phyloP scores from a whole-genome alignment of 2,113 vertebrate species.

The Chaetops frenatus region DNA sequence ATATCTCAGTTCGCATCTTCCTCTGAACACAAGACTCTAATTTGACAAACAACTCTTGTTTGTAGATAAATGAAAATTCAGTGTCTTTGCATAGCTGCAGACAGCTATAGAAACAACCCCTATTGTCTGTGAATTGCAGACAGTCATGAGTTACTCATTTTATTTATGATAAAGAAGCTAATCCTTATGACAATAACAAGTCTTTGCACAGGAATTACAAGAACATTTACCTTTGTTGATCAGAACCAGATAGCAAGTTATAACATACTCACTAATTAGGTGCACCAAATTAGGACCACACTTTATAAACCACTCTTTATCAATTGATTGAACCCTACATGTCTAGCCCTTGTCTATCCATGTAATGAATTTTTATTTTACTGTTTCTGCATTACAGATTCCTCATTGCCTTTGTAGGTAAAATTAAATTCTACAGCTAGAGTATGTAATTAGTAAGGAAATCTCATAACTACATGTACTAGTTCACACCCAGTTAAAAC shows the following conservation, averaged over 20 bases:
- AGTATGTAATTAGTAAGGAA: neutral
- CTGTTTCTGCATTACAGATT: neutral
- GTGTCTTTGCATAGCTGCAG: neutral
- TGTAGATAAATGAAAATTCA: neutral
- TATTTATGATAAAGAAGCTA: neutral
- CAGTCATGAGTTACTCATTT: neutral
- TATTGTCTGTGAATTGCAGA: neutral
- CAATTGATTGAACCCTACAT: neutral
- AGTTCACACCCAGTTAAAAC: neutral
- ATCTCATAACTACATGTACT: neutral
- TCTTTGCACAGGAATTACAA: neutral
- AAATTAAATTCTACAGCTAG: neutral
- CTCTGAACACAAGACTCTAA: neutral
- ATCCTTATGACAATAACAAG: neutral
- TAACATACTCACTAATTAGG: neutral
- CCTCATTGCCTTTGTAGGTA: neutral
- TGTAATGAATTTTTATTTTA: neutral
- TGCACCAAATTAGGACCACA: neutral
- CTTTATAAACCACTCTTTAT: neutral
- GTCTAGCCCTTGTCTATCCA: neutral
- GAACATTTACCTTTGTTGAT: neutral
- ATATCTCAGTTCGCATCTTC: neutral
- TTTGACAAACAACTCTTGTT: neutral
- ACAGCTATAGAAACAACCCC: neutral
- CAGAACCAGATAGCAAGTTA: neutral